Conservation (phyloP, 1,140 invertebrate genomes). For the Zaprionus inermis region DNA sequence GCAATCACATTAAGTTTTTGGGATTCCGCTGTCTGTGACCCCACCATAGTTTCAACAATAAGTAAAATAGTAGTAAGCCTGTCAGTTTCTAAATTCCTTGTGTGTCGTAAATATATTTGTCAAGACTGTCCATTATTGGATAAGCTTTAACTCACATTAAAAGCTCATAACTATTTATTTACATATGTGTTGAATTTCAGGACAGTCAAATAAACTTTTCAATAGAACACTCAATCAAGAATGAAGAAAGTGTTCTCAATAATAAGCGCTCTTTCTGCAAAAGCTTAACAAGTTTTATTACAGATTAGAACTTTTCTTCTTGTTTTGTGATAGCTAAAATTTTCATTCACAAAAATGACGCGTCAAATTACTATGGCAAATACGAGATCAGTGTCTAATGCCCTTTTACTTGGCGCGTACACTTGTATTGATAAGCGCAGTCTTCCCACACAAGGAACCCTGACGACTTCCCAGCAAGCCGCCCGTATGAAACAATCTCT, state of each 20-base stretch:
- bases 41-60: neutral
- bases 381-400: conserved; percentile 48
- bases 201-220: too few species aligned
- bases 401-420: conserved; percentile 29
- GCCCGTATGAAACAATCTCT: conserved; percentile 49
- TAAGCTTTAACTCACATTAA: too few species aligned
- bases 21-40: conserved; percentile 13
- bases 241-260: too few species aligned
- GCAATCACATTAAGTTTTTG: conserved; percentile 45
- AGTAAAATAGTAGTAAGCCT: neutral
- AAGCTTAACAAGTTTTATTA: too few species aligned
- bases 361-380: conserved; percentile 72
- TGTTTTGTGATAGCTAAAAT: neutral
- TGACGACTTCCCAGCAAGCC: conserved; percentile 47
- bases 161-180: too few species aligned
- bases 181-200: too few species aligned
- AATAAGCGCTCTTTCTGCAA: too few species aligned
- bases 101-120: too few species aligned
- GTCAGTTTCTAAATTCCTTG: neutral
- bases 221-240: too few species aligned
- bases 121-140: too few species aligned
- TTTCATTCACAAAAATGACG: conserved; percentile 74
- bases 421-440: conserved; percentile 56
- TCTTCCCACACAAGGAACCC: conserved; percentile 71
- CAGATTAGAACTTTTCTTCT: neutral